These are phyloP conservation scores for Helleia helle DNA, from an alignment of 2,888 invertebrate genomes.

Conservation along the genomic window DNA sequence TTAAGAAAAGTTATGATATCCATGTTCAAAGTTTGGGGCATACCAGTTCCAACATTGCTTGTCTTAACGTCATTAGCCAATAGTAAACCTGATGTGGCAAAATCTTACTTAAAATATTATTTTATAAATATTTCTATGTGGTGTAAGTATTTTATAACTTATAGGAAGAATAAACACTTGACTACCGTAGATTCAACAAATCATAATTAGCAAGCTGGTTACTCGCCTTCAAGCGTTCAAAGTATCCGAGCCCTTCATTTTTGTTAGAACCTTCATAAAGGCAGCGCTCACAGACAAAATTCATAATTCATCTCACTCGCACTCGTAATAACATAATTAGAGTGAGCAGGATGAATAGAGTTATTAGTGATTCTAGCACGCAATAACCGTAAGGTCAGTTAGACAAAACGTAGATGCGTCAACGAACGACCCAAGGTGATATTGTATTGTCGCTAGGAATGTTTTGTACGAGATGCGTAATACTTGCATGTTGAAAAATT, in stretches of 20 bases:
- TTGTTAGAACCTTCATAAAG: slow-evolving; percentile 66
- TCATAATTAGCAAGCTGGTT: slow-evolving; percentile 45
- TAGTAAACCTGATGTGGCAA: no score
- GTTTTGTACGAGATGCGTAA: slow-evolving; percentile 46
- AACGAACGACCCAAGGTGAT: slow-evolving; percentile 72
- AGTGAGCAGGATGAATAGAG: slow-evolving; percentile 53
- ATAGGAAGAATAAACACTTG: slow-evolving; percentile 1
- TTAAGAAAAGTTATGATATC: no score
- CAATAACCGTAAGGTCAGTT: slow-evolving; percentile 60
- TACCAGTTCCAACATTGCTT: no score
- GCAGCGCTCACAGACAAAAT: slow-evolving; percentile 49
- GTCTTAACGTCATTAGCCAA: no score
- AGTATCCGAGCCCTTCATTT: slow-evolving; percentile 64
- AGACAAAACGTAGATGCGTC: slow-evolving; percentile 69
- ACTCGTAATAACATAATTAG: slow-evolving; percentile 30
- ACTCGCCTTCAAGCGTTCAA: slow-evolving; percentile 54
- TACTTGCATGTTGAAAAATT: slow-evolving; percentile 27
- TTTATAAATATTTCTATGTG: no score
- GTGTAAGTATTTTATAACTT: neutral
- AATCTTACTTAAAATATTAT: no score
- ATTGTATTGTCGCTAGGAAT: slow-evolving; percentile 64
- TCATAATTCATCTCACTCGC: slow-evolving; percentile 50
- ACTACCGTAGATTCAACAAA: neutral
- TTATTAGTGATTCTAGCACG: slow-evolving; percentile 56
- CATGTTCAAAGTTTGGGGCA: no score